These are phyloP conservation scores for Sitta carolinensis DNA, from an alignment of 2,797 vertebrate species.

Conservation along the genomic window DNA sequence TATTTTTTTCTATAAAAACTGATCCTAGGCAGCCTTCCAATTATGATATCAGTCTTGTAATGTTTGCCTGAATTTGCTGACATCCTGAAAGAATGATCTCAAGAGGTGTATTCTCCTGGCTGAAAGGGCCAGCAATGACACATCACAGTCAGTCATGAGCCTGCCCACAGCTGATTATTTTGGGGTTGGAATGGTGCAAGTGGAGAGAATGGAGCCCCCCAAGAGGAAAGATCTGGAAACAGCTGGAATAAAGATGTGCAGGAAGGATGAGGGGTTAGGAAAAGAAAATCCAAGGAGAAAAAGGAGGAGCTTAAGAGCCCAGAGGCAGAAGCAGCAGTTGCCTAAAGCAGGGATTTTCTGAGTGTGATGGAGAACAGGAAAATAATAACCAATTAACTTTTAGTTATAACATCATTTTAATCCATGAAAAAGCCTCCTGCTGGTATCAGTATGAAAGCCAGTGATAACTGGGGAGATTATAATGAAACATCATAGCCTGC, in stretches of 20 bases:
- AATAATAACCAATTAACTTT: background rate
- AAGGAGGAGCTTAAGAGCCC: background rate
- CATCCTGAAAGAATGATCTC: slow-evolving; percentile 34
- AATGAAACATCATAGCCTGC: background rate
- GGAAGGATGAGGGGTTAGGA: background rate
- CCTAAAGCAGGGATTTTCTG: slow-evolving; percentile 1
- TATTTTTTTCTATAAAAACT: background rate
- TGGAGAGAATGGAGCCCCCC: background rate
- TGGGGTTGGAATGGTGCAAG: background rate
- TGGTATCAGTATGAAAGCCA: background rate
- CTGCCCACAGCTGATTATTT: background rate
- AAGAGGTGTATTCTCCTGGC: slow-evolving; percentile 29
- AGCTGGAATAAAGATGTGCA: background rate
- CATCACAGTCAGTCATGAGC: background rate
- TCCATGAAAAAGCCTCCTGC: slow-evolving; percentile 9
- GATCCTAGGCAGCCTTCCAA: slow-evolving; percentile 35
- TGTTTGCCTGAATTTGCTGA: slow-evolving; percentile 35
- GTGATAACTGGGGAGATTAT: background rate
- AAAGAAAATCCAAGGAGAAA: background rate
- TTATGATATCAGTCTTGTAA: slow-evolving; percentile 37
- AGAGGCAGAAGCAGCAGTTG: background rate
- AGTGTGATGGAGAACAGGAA: background rate
- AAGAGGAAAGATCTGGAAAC: background rate
- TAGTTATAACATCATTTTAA: background rate
- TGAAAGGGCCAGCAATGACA: background rate